phyloP scores from a whole-genome alignment of 2,113 vertebrate genomes.

The Cottus gobio region DNA sequence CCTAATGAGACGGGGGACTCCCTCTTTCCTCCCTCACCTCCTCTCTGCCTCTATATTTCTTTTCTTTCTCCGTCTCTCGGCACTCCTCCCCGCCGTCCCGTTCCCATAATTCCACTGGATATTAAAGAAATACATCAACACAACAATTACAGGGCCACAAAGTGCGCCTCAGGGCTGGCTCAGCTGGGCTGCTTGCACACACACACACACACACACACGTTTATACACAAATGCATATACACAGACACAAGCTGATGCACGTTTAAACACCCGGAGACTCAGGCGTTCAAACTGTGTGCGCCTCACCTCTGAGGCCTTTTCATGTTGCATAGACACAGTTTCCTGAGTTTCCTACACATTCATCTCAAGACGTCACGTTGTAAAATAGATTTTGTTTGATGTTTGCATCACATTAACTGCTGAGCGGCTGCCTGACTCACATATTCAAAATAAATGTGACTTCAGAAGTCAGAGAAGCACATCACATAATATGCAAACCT shows the following conservation, averaged over 20 bases:
- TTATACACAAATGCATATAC: constrained; percentile 15
- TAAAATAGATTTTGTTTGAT: background rate
- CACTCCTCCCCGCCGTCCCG: constrained; percentile 1
- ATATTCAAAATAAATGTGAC: background rate
- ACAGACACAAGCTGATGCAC: constrained; percentile 6
- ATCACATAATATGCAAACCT: background rate
- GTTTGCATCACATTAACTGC: background rate
- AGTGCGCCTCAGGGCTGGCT: constrained; percentile 66
- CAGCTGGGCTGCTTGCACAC: constrained; percentile 56
- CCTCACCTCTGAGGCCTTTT: constrained; percentile 8
- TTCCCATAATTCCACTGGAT: constrained; percentile 64
- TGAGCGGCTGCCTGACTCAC: background rate
- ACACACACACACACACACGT: background rate
- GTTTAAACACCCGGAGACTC: constrained; percentile 12
- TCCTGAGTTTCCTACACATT: background rate
- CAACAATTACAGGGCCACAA: constrained; percentile 68
- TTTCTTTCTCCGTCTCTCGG: constrained; percentile 7
- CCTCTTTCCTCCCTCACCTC: constrained; percentile 15
- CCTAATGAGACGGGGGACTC: constrained; percentile 31
- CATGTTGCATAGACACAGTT: background rate
- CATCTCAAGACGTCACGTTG: background rate
- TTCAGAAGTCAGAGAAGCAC: background rate
- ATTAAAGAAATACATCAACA: constrained; percentile 82
- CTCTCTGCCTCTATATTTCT: constrained; percentile 4
- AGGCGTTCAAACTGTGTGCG: background rate